Base-by-base conservation (phyloP, 2,888 invertebrate species). In the Sphecodes monilicornis region DNA sequence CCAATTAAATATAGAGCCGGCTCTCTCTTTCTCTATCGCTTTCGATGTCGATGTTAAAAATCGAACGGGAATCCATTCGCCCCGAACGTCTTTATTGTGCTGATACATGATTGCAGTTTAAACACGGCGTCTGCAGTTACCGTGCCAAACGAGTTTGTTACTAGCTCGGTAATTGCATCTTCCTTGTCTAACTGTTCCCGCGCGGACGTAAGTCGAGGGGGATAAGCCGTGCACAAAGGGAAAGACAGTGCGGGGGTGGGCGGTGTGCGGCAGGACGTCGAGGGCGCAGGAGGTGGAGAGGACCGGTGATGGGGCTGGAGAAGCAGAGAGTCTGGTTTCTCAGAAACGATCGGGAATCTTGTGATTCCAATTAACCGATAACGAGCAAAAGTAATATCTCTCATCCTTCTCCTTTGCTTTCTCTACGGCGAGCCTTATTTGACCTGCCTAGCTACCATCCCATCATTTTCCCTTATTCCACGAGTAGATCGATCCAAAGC, bases 331-430 rank as follows among this genome's bases (percentile, higher is more conserved):
- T 75, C 82, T 76, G 69, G 70, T 64, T 82, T 78, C 83, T 86
- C 84, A 69, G 85, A 76, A 85, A 84, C 89, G 84, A 90, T 90
- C 83, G 89, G 84, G 88, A 90, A 90, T 89, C 90, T 90, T 88
- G 90, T 85, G 90, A 90, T 90, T 90, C 90, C 90, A 90, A 90
- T 90, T 90, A 90, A 90, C 89, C 90, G 90, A 90, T 90, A 90
- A 90, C 90, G 90, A 90, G 89, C 88, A 89, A 85, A 89, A 90
- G 90, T 90, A 90, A 90, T 90, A 90, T 90, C 88, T 76, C 77
- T 76, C 79, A 50, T 71, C 43, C 74, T 54, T 73, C 71, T 76
- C 69, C 69, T 39, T 68, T 74, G 26, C 32, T 76, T 78, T 66
- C 66, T 36, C 54, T 18, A 13, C 18, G 64, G 16, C 54, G 26